Conservation (phyloP, 2,888 invertebrate genomes). For the Chaetogeoica ovagalla region DNA sequence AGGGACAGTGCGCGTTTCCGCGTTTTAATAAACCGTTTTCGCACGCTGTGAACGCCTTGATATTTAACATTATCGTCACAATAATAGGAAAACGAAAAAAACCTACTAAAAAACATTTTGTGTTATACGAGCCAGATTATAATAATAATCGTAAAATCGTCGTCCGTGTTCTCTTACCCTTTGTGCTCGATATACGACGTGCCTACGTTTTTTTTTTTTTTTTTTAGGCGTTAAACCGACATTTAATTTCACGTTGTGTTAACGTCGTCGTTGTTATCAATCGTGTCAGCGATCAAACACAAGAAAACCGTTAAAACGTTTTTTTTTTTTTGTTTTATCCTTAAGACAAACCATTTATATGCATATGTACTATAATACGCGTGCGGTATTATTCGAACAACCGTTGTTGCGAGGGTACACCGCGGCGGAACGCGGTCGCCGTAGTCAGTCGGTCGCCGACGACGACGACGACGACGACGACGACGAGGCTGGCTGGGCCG, state of each 20-base stretch:
- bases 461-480: no score
- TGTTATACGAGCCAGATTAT: no score
- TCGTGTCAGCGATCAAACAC: neutral
- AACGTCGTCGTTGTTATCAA: conserved; percentile 38
- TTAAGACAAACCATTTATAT: neutral
- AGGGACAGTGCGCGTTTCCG: no score
- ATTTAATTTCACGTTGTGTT: conserved; percentile 51
- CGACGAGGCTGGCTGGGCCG: no score
- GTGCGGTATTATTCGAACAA: conserved; percentile 5
- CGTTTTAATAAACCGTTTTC: no score
- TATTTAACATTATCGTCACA: neutral
- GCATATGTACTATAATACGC: neutral
- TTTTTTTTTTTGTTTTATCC: no score
- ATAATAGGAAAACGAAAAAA: no score
- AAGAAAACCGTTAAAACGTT: neutral
- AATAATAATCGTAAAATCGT: neutral
- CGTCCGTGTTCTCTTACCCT: no score
- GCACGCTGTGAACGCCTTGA: no score
- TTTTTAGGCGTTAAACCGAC: conserved; percentile 34
- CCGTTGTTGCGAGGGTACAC: neutral
- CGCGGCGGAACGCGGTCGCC: neutral
- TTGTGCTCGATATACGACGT: neutral
- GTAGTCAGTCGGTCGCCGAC: conserved; percentile 3
- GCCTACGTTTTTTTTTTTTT: no score
- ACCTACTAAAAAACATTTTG: no score